Conservation (phyloP, 2,113 vertebrate genomes). For the Camelus dromedarius region DNA sequence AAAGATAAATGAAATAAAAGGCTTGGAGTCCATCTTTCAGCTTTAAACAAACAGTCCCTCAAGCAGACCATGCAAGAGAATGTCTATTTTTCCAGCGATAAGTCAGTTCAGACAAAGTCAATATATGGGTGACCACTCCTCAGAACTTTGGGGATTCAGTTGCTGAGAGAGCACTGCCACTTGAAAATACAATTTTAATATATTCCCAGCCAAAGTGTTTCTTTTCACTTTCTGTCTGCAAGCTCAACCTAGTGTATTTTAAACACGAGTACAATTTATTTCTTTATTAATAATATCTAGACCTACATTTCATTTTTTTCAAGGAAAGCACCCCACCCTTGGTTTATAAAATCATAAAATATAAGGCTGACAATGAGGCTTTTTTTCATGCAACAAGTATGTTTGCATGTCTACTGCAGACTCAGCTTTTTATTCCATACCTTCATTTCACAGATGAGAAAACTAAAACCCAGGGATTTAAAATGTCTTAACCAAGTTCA, state of each 20-base stretch:
- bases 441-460: constrained; percentile 15
- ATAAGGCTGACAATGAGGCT: constrained; percentile 25
- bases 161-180: neutral
- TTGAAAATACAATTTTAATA: constrained; percentile 30
- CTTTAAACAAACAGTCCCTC: neutral
- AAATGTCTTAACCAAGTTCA: constrained; percentile 18
- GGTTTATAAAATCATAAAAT: constrained; percentile 55
- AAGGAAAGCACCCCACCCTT: neutral
- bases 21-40: neutral
- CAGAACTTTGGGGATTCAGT: neutral
- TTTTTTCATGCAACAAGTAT: neutral
- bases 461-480: constrained; percentile 27
- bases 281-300: constrained; percentile 26
- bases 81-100: neutral
- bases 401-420: neutral
- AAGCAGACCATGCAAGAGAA: neutral
- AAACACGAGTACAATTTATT: neutral
- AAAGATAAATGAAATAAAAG: constrained; percentile 44
- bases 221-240: neutral
- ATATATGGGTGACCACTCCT: neutral
- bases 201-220: neutral
- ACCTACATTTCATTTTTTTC: neutral
- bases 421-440: neutral
- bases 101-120: constrained; percentile 7
- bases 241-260: neutral